Conservation (phyloP, 2,888 invertebrate species). For the Synanthedon andrenaeformis region DNA sequence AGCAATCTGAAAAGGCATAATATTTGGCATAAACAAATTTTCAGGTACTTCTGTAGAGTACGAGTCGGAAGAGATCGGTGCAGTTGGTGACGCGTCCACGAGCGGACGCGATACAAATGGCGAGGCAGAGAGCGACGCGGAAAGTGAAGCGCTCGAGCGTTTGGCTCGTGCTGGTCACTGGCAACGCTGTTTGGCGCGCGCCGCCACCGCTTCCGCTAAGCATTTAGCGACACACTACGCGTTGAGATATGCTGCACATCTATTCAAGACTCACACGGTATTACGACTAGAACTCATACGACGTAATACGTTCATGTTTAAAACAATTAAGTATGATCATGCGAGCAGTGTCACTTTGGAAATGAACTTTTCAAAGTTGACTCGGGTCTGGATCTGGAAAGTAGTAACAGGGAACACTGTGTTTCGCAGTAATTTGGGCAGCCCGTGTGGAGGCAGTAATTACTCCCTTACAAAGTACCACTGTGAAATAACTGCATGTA, state of each 20-base stretch:
- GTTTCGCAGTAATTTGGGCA: too few species aligned
- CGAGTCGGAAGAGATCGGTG: slow-evolving; percentile 24
- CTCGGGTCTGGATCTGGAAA: too few species aligned
- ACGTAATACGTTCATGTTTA: background rate
- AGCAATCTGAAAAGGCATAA: too few species aligned
- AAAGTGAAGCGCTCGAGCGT: slow-evolving; percentile 39
- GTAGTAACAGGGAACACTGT: too few species aligned
- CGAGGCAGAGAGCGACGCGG: slow-evolving; percentile 16
- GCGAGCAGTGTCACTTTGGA: too few species aligned
- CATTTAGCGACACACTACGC: slow-evolving; percentile 48
- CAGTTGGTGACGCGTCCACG: slow-evolving; percentile 6
- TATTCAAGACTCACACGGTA: slow-evolving; percentile 51
- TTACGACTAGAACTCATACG: background rate
- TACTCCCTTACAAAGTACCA: too few species aligned
- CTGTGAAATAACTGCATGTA: too few species aligned
- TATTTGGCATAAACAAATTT: too few species aligned
- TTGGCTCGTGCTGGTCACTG: slow-evolving; percentile 59
- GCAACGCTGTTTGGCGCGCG: slow-evolving; percentile 56
- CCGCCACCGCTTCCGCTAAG: slow-evolving; percentile 17
- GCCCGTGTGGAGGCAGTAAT: too few species aligned
- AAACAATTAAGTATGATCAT: too few species aligned
- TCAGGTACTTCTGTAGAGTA: slow-evolving; percentile 20
- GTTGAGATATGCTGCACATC: slow-evolving; percentile 44
- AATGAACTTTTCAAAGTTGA: too few species aligned
- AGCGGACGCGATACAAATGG: slow-evolving; percentile 9